Conservation (phyloP, 23 tunicate genomes). For the Botrylloides violaceus region DNA sequence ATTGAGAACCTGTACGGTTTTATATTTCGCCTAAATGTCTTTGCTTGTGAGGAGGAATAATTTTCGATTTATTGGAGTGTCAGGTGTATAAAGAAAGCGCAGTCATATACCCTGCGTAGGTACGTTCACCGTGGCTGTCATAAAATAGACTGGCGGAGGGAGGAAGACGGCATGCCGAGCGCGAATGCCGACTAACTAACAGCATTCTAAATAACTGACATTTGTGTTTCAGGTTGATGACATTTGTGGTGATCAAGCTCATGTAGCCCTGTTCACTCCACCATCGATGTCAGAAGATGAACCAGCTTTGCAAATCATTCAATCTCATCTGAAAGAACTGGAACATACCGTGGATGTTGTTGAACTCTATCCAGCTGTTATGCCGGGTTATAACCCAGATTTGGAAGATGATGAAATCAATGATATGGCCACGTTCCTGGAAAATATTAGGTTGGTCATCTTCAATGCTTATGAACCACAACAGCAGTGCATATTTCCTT, state of each 20-base stretch:
- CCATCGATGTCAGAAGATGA: constrained; percentile 41
- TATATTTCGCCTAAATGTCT: no score
- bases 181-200: neutral
- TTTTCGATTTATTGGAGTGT: neutral
- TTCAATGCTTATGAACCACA: no score
- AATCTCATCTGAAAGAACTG: constrained; percentile 79
- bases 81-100: no score
- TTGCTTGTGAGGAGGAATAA: neutral
- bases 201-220: neutral
- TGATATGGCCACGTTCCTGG: constrained; percentile 41
- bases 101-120: no score
- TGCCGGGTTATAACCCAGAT: constrained; percentile 30
- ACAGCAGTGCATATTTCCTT: no score
- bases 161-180: no score
- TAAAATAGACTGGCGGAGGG: no score
- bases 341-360: constrained; percentile 61
- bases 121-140: no score
- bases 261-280: constrained; percentile 61
- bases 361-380: constrained; percentile 67
- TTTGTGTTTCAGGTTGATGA: constrained; percentile 41
- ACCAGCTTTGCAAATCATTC: constrained; percentile 48
- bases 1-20: no score
- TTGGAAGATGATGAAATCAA: constrained; percentile 15
- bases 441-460: constrained; percentile 49
- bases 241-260: constrained; percentile 76